A percentile compares a stretch with the other conserved stretches of the same genome.
Evolutionary conservation across 2,113 vertebrate genomes (phyloP).

Genomic region (Channa maculata): DNA sequence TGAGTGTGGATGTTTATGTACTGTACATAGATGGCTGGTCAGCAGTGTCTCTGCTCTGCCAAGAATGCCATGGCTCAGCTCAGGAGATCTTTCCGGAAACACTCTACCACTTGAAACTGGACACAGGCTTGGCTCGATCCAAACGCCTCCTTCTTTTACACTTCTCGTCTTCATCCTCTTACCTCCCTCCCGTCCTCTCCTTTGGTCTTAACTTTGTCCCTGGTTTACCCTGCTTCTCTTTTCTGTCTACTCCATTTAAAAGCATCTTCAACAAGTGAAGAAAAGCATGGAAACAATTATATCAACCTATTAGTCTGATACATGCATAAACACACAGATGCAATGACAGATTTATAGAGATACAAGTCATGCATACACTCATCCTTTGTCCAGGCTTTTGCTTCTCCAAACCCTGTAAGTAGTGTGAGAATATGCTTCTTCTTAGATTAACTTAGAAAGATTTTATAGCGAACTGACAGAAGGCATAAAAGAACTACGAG

Average conservation of each 20-base stretch:
- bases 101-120: conserved; percentile 58
- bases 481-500: background rate
- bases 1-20: conserved; percentile 19
- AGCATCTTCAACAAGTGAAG: background rate
- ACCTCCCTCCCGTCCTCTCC: background rate
- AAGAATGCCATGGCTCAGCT: conserved; percentile 35
- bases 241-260: background rate
- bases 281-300: too few species aligned
- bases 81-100: conserved; percentile 74
- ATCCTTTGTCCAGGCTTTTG: conserved; percentile 1
- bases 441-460: too few species aligned
- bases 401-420: background rate
- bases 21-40: background rate
- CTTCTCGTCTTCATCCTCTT: conserved; percentile 10
- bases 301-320: conserved; percentile 16
- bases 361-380: conserved; percentile 1
- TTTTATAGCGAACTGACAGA: background rate
- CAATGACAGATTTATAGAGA: conserved; percentile 4
- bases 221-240: conserved; percentile 2
- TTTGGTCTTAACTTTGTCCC: background rate
- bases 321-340: conserved; percentile 16
- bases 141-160: conserved; percentile 36
- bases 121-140: conserved; percentile 48
- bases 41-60: conserved; percentile 33
- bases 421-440: background rate